These are phyloP conservation scores for Sialia sialis DNA, from an alignment of 2,113 vertebrate genomes.

Conservation along the genomic window DNA sequence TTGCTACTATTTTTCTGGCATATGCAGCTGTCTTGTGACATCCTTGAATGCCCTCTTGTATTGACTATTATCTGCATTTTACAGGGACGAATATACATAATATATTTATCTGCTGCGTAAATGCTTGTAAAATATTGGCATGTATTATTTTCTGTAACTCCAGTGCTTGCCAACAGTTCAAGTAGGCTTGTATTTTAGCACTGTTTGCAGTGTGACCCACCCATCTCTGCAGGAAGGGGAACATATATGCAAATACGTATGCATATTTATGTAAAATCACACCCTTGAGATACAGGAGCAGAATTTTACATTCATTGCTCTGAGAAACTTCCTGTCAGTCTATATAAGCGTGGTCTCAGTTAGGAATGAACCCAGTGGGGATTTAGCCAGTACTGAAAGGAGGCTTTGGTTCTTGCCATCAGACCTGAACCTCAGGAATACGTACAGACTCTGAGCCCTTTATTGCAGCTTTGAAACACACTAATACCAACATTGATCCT, in stretches of 20 bases:
- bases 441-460: neutral
- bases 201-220: neutral
- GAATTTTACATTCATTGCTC: neutral
- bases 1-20: neutral
- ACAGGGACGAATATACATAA: neutral
- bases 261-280: neutral
- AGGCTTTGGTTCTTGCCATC: neutral
- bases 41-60: neutral
- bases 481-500: neutral
- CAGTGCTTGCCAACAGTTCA: neutral
- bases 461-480: neutral
- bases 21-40: neutral
- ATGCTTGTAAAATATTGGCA: neutral
- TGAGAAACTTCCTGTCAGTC: neutral
- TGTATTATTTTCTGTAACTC: neutral
- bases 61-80: neutral
- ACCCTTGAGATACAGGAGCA: neutral
- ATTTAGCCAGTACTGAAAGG: neutral
- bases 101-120: neutral
- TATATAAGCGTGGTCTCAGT: fast-evolving
- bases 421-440: neutral
- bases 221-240: neutral
- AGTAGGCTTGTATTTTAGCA: neutral
- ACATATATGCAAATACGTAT: neutral
- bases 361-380: neutral